Percentiles rank a stretch among this genome's conserved stretches.
phyloP scores from a whole-genome alignment of 2,113 vertebrate species.

The Gambusia holbrooki region DNA sequence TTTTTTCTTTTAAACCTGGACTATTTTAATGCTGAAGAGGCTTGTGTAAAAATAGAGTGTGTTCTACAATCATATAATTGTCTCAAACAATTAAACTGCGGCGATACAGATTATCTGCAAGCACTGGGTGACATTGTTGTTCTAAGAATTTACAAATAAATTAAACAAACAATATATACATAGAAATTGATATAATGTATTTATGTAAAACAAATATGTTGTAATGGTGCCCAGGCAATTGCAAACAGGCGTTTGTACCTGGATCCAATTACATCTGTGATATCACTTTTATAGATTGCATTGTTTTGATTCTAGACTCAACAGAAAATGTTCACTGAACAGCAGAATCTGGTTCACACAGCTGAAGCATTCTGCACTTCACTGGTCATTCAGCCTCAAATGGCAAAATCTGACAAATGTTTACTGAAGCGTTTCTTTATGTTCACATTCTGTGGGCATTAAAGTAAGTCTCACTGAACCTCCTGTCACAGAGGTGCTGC shows the following conservation, averaged over 20 bases:
- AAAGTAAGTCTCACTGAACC: neutral
- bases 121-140: no score
- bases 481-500: conserved; percentile 8
- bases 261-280: neutral
- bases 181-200: neutral
- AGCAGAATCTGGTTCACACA: conserved; percentile 23
- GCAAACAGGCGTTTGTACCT: neutral
- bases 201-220: neutral
- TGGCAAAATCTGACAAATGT: conserved; percentile 34
- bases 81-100: no score
- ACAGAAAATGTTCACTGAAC: conserved; percentile 1
- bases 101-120: no score
- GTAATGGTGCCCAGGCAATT: neutral
- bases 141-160: neutral
- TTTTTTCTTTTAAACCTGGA: no score
- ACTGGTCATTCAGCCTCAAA: conserved; percentile 30
- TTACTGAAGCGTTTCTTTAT: conserved; percentile 38
- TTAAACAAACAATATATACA: neutral
- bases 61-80: no score
- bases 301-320: neutral
- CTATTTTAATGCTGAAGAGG: no score
- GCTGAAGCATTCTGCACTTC: conserved; percentile 14
- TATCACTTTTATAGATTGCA: neutral
- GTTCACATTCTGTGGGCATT: neutral
- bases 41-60: no score